These are phyloP conservation scores for Apolygus lucorum DNA, from an alignment of 1,140 invertebrate genomes.

Conservation along the genomic window DNA sequence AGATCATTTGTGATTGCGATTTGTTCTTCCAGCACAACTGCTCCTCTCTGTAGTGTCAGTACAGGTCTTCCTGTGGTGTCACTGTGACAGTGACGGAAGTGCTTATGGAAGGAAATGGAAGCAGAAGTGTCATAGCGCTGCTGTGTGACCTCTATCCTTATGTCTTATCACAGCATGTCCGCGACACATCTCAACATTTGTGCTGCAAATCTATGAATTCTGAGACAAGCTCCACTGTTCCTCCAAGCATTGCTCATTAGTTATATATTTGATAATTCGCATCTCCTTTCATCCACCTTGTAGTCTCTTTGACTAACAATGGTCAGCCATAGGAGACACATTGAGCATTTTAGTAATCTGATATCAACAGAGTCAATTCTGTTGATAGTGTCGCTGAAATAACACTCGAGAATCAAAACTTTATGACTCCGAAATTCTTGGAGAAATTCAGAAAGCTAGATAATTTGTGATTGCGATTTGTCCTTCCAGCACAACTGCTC, in stretches of 20 bases:
- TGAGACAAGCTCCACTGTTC: no score
- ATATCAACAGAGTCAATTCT: no score
- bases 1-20: background rate
- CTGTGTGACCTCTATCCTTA: slow-evolving; percentile 22
- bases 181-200: background rate
- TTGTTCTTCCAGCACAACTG: slow-evolving; percentile 5
- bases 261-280: no score
- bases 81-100: slow-evolving; percentile 12
- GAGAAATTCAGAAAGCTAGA: no score
- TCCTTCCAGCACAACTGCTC: slow-evolving; percentile 7
- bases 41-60: slow-evolving; percentile 12
- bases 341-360: no score
- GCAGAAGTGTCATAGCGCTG: slow-evolving; percentile 15
- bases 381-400: background rate
- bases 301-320: no score
- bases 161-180: slow-evolving; percentile 14
- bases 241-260: no score
- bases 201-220: no score
- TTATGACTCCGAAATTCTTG: no score
- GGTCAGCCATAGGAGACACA: no score
- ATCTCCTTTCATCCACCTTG: no score
- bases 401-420: background rate
- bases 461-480: background rate
- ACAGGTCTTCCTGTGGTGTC: background rate
- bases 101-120: background rate